Evolutionary conservation across 2,888 invertebrate genomes (phyloP), one percentile per base, ranked within the genome.

Genomic region (Drosophila quinaria): DNA sequence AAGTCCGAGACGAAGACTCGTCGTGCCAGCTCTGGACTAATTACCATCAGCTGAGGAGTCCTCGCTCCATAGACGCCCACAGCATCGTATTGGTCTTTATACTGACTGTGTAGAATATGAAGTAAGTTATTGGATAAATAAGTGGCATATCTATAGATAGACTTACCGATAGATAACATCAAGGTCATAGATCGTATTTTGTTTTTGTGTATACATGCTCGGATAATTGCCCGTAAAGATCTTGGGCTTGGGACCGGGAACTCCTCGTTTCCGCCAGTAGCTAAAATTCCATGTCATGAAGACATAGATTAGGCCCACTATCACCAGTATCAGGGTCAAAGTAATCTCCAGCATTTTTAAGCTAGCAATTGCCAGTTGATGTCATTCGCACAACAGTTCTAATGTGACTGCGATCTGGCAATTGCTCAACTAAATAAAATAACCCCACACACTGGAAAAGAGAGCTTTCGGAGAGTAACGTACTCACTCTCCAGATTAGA

Each of bases 1-100:
- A 94, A 94, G 41, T 93, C 92, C 11, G 88, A 91, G 10, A 94
- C 92, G 13, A 93, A 83, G 1, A 94, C 80, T 4, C 91, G 90
- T 9, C 76, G 74, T 0, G 92, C 89, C 11, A 93, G 46, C 5
- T 93, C 90, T 0, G 92, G 92, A 68, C 89, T 93, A 2, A 90
- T 66, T 0, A 93, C 31, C 10, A 94, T 6, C 1, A 93, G 58
- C n/a, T 92, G 71, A 0, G 94, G 93, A 0, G 58, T 76, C 1
- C 90, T 86, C 4, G 90, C 74, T 5, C 75, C 80, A 62, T 84
- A 94, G 3, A 93, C 78, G 0, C 94, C 94, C 11, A 93, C 90
- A 22, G 92, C 92, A 58, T 90, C 82, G 39, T 90, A 88, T 0
- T 83, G 71, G 0, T 80, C 39, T 49, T 86, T 89, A 54, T 84